Conservation (phyloP, 2,113 vertebrate species). For the Cephalopterus ornatus region DNA sequence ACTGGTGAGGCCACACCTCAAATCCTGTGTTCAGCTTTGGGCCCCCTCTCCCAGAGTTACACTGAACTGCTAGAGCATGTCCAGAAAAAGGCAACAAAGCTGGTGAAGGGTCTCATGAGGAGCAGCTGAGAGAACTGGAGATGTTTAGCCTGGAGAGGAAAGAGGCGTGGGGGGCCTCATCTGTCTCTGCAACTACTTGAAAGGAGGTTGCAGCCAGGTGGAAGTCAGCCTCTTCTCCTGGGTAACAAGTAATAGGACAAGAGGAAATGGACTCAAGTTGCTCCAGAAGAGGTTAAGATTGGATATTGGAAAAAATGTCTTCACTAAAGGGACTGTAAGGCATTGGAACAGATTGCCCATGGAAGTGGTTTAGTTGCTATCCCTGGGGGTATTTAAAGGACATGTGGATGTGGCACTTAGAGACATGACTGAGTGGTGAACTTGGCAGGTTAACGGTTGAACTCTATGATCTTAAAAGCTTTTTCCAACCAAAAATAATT, state of each 20-base stretch:
- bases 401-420: neutral
- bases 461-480: neutral
- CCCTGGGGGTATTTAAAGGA: neutral
- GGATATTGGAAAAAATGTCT: neutral
- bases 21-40: neutral
- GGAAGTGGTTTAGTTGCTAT: neutral
- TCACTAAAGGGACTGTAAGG: too few relatives aligned
- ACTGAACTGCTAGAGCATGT: neutral
- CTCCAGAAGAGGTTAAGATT: neutral
- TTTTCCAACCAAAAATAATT: neutral
- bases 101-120: neutral
- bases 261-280: neutral
- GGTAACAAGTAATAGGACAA: accelerated
- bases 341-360: neutral
- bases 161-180: neutral
- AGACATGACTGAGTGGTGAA: neutral
- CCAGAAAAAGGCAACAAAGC: neutral
- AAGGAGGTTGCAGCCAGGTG: neutral
- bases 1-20: neutral
- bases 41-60: neutral
- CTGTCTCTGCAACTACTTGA: neutral
- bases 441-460: neutral
- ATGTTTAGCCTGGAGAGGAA: neutral
- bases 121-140: neutral
- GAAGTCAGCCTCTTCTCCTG: neutral